Conservation (phyloP, 2,113 vertebrate genomes). For the Ochotona princeps region DNA sequence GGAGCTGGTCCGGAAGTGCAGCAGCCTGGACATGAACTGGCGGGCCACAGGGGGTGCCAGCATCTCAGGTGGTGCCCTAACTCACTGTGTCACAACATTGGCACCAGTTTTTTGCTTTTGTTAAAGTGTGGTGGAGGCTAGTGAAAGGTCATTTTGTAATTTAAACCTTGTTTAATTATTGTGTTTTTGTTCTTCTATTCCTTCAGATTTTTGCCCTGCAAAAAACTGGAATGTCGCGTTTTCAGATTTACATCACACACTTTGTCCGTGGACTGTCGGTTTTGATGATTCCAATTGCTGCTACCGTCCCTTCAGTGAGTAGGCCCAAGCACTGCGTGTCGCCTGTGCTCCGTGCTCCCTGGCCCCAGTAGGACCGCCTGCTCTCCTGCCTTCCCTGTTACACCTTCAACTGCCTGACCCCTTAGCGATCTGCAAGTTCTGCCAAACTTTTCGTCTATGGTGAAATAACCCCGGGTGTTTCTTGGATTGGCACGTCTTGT, state of each 20-base stretch:
- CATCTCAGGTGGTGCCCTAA: too few species aligned
- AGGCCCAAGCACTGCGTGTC: background rate
- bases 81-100: too few species aligned
- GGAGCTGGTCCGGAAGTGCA: too few species aligned
- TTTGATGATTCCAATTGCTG: slow-evolving; percentile 94
- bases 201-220: slow-evolving; percentile 91
- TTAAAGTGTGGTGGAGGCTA: background rate
- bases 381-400: background rate
- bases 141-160: background rate
- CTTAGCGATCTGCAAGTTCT: background rate
- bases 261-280: slow-evolving; percentile 88
- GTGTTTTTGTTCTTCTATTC: slow-evolving; percentile 47
- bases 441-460: background rate
- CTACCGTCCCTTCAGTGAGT: slow-evolving; percentile 93
- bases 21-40: too few species aligned
- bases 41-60: too few species aligned
- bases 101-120: background rate
- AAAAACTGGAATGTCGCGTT: slow-evolving; percentile 82
- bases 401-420: background rate
- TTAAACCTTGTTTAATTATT: slow-evolving; percentile 49
- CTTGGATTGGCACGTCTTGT: background rate
- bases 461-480: background rate
- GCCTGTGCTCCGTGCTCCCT: background rate
- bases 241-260: slow-evolving; percentile 88
- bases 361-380: background rate